Conservation (phyloP, 35 echinoderm and acorn worm genomes). For the Eucidaris tribuloides region DNA sequence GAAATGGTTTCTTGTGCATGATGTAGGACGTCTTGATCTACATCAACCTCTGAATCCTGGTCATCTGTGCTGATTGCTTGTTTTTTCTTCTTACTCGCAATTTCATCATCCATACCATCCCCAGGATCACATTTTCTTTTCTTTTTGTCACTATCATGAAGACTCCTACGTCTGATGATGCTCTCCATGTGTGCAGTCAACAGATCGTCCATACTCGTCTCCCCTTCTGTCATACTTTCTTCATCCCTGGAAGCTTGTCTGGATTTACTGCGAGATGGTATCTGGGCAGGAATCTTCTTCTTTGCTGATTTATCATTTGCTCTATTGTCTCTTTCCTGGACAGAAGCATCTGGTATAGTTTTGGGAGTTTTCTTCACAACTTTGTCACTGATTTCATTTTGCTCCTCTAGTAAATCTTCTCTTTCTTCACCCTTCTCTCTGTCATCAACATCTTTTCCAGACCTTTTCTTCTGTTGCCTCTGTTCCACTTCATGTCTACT, state of each 20-base stretch:
- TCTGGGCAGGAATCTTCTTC: background rate
- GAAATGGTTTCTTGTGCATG: background rate
- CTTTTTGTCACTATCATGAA: background rate
- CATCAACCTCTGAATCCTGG: background rate
- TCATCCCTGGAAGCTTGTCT: background rate
- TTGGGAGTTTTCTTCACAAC: background rate
- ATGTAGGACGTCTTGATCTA: background rate
- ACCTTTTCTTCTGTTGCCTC: background rate
- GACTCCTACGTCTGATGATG: background rate
- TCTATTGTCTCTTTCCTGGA: background rate
- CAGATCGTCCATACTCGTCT: background rate
- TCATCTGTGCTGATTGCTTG: background rate
- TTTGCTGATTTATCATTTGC: background rate
- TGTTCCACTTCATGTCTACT: too few species aligned
- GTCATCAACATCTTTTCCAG: background rate
- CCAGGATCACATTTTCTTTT: background rate
- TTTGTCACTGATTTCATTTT: background rate
- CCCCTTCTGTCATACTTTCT: background rate
- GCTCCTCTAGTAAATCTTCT: background rate
- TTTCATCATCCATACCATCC: background rate
- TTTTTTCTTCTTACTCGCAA: background rate
- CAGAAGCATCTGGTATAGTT: background rate
- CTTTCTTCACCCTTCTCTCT: background rate
- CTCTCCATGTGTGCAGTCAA: conserved; percentile 9
- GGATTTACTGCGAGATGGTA: background rate